Conservation (phyloP, 2,888 invertebrate species). For the Tinea pellionella region DNA sequence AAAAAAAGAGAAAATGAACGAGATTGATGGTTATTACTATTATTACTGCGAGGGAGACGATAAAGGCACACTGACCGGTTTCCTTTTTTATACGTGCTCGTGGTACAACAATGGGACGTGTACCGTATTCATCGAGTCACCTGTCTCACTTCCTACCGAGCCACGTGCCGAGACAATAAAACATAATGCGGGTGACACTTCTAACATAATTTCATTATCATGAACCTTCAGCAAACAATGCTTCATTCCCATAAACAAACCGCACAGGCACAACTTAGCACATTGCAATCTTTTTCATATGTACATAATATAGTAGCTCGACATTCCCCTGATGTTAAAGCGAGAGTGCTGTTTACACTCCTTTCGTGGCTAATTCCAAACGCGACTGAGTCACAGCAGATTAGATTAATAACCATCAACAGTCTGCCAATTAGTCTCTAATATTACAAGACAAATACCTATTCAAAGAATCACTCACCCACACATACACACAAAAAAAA, state of each 20-base stretch:
- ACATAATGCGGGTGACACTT: slow-evolving; percentile 10
- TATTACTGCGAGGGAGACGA: slow-evolving; percentile 61
- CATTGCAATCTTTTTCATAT: no score
- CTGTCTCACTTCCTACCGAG: slow-evolving; percentile 36
- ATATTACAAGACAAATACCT: no score
- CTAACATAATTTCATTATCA: background rate
- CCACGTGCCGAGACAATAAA: slow-evolving; percentile 28
- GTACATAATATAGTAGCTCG: no score
- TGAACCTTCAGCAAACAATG: background rate
- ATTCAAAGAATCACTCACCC: background rate
- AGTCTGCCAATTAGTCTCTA: no score
- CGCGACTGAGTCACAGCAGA: no score
- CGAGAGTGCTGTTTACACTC: no score
- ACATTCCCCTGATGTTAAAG: no score
- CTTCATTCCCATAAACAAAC: background rate
- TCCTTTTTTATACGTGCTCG: slow-evolving; percentile 56
- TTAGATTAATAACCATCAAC: no score
- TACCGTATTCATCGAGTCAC: slow-evolving; percentile 59
- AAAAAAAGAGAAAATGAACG: slow-evolving; percentile 63
- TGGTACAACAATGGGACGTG: slow-evolving; percentile 62
- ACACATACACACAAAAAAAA: background rate
- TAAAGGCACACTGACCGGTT: slow-evolving; percentile 63
- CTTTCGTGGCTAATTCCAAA: no score
- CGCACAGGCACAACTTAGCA: no score
- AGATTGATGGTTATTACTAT: slow-evolving; percentile 64